These are phyloP conservation scores for Carassius gibelio DNA, from an alignment of 2,113 vertebrate species.

Conservation along the genomic window DNA sequence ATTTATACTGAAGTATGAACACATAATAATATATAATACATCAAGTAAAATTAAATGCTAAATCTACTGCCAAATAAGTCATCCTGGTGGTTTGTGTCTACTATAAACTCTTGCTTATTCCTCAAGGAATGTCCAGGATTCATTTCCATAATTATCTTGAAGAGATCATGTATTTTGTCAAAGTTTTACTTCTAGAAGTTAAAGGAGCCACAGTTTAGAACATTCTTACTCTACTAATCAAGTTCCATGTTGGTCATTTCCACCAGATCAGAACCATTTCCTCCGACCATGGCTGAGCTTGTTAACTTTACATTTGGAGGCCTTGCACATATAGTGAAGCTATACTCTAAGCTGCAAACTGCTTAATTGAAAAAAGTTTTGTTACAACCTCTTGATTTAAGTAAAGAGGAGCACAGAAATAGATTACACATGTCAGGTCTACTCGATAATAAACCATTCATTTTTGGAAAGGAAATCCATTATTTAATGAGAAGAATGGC, in stretches of 20 bases:
- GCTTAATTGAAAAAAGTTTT: slow-evolving; percentile 49
- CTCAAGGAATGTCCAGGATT: slow-evolving; percentile 30
- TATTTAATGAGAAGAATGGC: slow-evolving; percentile 52
- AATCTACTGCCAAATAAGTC: not conserved
- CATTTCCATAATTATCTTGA: slow-evolving; percentile 45
- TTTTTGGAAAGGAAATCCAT: slow-evolving; percentile 52
- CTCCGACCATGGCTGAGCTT: slow-evolving; percentile 61
- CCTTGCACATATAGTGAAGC: slow-evolving; percentile 16
- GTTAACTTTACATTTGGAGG: slow-evolving; percentile 56
- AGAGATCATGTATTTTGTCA: slow-evolving; percentile 43
- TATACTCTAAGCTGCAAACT: slow-evolving; percentile 8
- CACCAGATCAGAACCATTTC: slow-evolving; percentile 71
- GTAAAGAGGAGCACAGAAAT: slow-evolving; percentile 44
- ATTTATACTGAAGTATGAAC: not conserved
- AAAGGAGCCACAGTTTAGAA: slow-evolving; percentile 53
- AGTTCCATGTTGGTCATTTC: slow-evolving; percentile 64
- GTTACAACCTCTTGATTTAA: slow-evolving; percentile 55
- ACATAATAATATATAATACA: not conserved
- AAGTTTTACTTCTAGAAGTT: not conserved
- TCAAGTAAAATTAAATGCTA: not conserved
- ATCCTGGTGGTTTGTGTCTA: not conserved
- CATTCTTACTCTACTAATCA: slow-evolving; percentile 64
- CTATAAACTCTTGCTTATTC: slow-evolving; percentile 12
- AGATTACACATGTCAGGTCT: slow-evolving; percentile 42
- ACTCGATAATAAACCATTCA: slow-evolving; percentile 45